phyloP scores from a whole-genome alignment of 2,797 vertebrate genomes.

The Avahi laniger region DNA sequence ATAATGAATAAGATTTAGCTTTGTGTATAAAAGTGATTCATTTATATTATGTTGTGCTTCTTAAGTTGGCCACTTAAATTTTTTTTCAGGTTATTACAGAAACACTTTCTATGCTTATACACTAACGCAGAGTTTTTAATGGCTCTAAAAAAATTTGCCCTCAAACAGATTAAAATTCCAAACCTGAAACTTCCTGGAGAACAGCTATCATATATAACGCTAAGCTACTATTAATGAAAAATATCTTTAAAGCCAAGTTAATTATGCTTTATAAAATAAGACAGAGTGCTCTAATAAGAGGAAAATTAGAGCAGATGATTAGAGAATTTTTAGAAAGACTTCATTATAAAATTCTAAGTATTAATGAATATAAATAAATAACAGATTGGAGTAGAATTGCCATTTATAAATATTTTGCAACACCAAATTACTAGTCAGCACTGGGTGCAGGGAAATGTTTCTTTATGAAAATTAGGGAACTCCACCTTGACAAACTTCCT shows the following conservation, averaged over 20 bases:
- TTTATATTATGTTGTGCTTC: background rate
- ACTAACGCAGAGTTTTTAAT: background rate
- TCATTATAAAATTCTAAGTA: background rate
- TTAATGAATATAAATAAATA: background rate
- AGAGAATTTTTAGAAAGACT: background rate
- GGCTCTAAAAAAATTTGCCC: background rate
- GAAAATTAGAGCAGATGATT: background rate
- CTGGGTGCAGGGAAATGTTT: background rate
- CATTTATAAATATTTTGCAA: conserved; percentile 7
- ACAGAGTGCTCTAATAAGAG: background rate
- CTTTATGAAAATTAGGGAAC: conserved; percentile 63
- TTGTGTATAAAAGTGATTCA: background rate
- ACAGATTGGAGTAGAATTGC: background rate
- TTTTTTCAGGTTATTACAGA: background rate
- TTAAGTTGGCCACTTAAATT: background rate
- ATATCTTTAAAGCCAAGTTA: background rate
- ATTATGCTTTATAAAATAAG: background rate
- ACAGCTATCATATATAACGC: background rate
- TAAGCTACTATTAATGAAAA: background rate
- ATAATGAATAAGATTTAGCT: background rate
- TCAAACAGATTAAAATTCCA: background rate
- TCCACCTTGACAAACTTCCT: conserved; percentile 38
- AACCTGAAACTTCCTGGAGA: background rate
- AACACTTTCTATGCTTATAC: background rate
- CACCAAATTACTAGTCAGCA: background rate